Evolutionary conservation across 2,888 invertebrate species (phyloP), one percentile per base, ranked within the genome.

Genomic region (Leucophenga montana): DNA sequence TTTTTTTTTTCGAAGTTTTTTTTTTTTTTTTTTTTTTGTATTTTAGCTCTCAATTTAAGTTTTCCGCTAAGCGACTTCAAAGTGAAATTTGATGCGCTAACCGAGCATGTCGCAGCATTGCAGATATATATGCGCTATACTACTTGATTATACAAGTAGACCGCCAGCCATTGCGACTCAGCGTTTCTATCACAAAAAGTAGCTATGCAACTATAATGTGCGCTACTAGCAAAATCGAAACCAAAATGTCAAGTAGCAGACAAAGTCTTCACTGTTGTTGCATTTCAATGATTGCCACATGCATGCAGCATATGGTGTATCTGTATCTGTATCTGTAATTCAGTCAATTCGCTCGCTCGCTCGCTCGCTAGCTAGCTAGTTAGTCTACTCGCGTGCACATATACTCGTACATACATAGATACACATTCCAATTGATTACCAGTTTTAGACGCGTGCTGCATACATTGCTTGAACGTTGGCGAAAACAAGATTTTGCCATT

Each of bases 31-130:
- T 13, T 8, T 11, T 2, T 9, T 57, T 57, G n/a, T 14, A 27
- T n/a, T n/a, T n/a, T 27, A 27, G 31, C 39, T 5, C 39, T 39
- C 39, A 39, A 39, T 39, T 39, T 39, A 39, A 39, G 50, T 18
- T 50, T 50, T 50, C 65, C 22, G 27, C 65, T 65, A 20, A 18
- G 65, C 53, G 27, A 65, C 27, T 50, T 50, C 53, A 65, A 56
- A 33, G 53, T 48, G 69, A 69, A 68, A 72, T 72, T 72, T 68
- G 50, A 72, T 72, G 70, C 70, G 67, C 69, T 56, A 62, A 54
- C 68, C 46, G 44, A 68, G 68, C 71, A 61, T 71, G 68, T 71
- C 68, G 66, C 66, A 54, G n/a, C 33, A 6, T 71, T 65, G 66
- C 66, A 54, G 22, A 20, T 5, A 20, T 18, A 50, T n/a, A 11